Percentiles rank a stretch among this genome's conserved stretches.
Evolutionary conservation across 2,113 vertebrate genomes (phyloP).

Genomic region (Periophthalmodon schlosseri): DNA sequence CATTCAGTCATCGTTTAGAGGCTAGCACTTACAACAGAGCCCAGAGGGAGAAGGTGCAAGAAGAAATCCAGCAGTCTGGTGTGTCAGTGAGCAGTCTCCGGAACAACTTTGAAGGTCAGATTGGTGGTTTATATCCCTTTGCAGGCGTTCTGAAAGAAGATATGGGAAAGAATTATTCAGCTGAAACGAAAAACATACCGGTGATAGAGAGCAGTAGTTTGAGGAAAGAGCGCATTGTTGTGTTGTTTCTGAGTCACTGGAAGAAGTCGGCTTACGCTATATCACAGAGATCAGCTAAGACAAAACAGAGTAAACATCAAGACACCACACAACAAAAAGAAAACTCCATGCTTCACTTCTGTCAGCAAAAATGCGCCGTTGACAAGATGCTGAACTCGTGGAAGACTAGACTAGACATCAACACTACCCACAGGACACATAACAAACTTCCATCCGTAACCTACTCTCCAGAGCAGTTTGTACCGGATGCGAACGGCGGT

Average conservation of each 20-base stretch:
- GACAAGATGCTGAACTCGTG: constrained; percentile 83
- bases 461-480: constrained; percentile 89
- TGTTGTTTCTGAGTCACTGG: constrained; percentile 92
- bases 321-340: constrained; percentile 30
- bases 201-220: constrained; percentile 77
- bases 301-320: constrained; percentile 50
- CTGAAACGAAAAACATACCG: constrained; percentile 16
- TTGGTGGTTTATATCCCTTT: constrained; percentile 71
- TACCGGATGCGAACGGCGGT: constrained; percentile 76
- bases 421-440: constrained; percentile 2
- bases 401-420: constrained; percentile 61
- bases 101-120: constrained; percentile 82
- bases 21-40: constrained; percentile 47
- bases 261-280: constrained; percentile 83
- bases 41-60: constrained; percentile 74
- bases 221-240: constrained; percentile 89
- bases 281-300: constrained; percentile 64
- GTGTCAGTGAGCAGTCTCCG: constrained; percentile 85
- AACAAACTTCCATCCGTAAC: constrained; percentile 38
- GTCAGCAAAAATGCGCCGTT: constrained; percentile 79
- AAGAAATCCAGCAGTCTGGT: constrained; percentile 86
- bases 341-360: constrained; percentile 71
- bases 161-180: neutral
- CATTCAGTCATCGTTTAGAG: constrained; percentile 65
- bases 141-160: constrained; percentile 60